These are phyloP conservation scores for Sminthopsis crassicaudata DNA, from an alignment of 2,113 vertebrate genomes.

Conservation along the genomic window DNA sequence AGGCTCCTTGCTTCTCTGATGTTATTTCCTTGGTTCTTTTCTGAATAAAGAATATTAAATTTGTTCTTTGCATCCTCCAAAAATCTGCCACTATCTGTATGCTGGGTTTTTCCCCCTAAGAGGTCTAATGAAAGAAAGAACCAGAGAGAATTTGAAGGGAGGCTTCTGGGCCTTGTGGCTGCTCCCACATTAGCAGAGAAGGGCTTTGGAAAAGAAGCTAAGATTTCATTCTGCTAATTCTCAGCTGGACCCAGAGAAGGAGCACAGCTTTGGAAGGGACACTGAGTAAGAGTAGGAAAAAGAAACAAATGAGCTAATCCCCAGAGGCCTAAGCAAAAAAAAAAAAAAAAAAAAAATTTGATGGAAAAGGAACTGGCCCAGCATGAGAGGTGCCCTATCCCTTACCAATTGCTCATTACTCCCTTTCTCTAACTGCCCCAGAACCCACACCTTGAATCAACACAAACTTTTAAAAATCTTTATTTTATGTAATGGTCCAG, in stretches of 20 bases:
- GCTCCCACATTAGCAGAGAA: not conserved
- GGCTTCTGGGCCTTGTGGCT: not conserved
- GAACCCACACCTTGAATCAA: not conserved
- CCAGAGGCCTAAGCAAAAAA: not conserved
- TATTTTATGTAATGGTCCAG: not conserved
- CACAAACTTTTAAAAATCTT: not conserved
- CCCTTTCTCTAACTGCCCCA: not conserved
- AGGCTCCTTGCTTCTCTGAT: not conserved
- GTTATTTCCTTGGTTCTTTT: too few relatives aligned
- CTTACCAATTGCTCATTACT: not conserved
- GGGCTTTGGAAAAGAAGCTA: not conserved
- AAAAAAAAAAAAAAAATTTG: not conserved
- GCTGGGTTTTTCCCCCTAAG: too few relatives aligned
- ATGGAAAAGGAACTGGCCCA: not conserved
- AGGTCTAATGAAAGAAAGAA: not conserved
- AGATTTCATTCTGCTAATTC: not conserved
- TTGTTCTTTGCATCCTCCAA: too few relatives aligned
- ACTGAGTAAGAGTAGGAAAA: not conserved
- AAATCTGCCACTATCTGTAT: too few relatives aligned
- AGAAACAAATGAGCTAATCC: not conserved
- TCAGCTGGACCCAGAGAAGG: not conserved
- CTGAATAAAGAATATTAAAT: too few relatives aligned
- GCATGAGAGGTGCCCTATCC: not conserved
- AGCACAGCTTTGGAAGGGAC: not conserved
- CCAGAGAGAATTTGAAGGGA: not conserved